Base-by-base conservation (phyloP, 2,797 vertebrate species). In the Acanthurus lineatus region DNA sequence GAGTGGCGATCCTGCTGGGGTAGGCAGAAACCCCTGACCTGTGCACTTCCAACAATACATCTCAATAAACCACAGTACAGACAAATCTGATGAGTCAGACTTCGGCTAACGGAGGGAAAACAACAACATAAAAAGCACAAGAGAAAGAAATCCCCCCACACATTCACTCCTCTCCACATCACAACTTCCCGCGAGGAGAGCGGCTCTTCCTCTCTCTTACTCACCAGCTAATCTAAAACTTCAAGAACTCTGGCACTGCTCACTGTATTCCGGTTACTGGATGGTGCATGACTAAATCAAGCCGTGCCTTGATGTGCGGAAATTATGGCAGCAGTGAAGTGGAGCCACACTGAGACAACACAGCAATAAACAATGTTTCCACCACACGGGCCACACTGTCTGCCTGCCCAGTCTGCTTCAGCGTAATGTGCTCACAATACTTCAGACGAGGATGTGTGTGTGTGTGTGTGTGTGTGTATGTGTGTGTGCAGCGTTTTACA, bases 81-180 rank as follows among this genome's bases (percentile, higher is more conserved):
- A 86, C 82, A 90, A 91, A 91, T 90, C 48, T 93, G 93, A 92
- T 93, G 93, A 94, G 89, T 94, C 91, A 94, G 91, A 87, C 91
- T 76, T 62, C 40, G 32, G 74, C 62, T 84, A 88, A 76, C 77
- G 62, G 74, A 81, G 82, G 68, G 73, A 90, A 85, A 92, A 91
- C 87, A 91, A 86, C 86, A 89, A 88, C 76, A 85, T 79, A 88
- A 85, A 87, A 89, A 82, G 19, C 16, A 73, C 16, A 73, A 60
- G 38, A 68, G 51, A 80, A 69, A 51, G 72, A 72, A 73, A 68
- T 79, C 32, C 70, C 64, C 60, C 20, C 63, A 28, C 59, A 32
- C 56, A 28, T 52, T 12, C 44, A 48, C 9, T 67, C 47, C 32
- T 51, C 44, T 57, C 52, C 69, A 64, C 64, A 79, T 77, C 4